Evolutionary conservation across 2,888 invertebrate species (phyloP), one percentile per base, ranked within the genome.

Genomic region (Hypselothyrea guttata): DNA sequence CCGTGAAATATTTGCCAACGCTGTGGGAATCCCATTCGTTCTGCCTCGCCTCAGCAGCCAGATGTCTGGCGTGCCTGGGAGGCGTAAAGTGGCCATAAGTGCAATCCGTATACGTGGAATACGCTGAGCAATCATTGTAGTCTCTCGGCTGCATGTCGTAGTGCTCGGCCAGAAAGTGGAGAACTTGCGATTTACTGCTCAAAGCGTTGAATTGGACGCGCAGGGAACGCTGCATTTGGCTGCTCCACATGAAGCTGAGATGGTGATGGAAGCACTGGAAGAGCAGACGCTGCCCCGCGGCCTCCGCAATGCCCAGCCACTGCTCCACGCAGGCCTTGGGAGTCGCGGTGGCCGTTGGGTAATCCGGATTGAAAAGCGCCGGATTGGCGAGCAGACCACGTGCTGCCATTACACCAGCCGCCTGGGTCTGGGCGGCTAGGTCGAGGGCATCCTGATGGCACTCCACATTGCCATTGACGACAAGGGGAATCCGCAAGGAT

Each of bases 261-360:
- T 99, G 99, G 88, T 98, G 98, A 90, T 99, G 99, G 86, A 98
- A 97, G 86, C 94, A 94, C 72, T 95, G 94, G 89, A 96, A 98
- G 46, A 93, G 92, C 53, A 95, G 93, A 53, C 89, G 90, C 35
- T 95, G 93, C 65, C 91, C 90, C 16, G 92, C 91, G 37, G 91
- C 86, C 57, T 93, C 91, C 58, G 93, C 94, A 64, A 95, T 92
- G 71, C 93, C 91, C 69, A 95, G 88, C 98, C 98, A 98, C 52
- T 95, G 92, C 88, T 94, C 93, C 1, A 98, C 90, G 90, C 97
- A 98, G 42, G 92, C 91, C 0, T 93, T 49, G 0, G 97, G 94
- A 7, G 98, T 97, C 0, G 45, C 40, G 1, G 15, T 57, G 1
- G 40, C 46, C 11, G 37, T 13, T 0, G 53, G 34, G 57, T 71